Percentiles rank a stretch among this genome's conserved stretches.
Evolutionary conservation across 1,140 invertebrate species (phyloP).

Genomic region (Drosophila lowei): DNA sequence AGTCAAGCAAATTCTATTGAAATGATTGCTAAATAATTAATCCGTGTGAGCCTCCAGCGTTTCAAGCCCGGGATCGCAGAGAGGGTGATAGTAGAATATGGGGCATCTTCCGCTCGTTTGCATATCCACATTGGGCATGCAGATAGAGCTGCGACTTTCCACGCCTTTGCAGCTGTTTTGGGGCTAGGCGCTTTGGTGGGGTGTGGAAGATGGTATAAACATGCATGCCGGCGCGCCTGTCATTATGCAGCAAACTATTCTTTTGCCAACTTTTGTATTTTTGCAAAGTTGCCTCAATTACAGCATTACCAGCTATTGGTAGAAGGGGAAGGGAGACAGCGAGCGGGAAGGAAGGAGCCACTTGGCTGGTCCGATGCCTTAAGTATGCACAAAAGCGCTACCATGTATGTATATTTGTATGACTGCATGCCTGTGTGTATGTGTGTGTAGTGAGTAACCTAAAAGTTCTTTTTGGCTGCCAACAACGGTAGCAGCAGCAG

Average conservation of each 20-base stretch:
- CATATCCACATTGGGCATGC: conserved; percentile 44
- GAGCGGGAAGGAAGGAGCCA: neutral
- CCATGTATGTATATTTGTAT: conserved; percentile 2
- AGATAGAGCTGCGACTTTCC: conserved; percentile 67
- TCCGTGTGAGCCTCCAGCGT: too few relatives aligned
- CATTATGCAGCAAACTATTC: conserved; percentile 75
- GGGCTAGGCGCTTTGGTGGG: neutral
- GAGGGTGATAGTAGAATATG: too few relatives aligned
- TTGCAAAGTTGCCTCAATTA: conserved; percentile 58
- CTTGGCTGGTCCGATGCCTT: conserved; percentile 34
- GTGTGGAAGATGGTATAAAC: conserved; percentile 47
- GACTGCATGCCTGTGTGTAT: conserved; percentile 3
- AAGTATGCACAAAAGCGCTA: conserved; percentile 65
- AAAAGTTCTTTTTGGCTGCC: conserved; percentile 71
- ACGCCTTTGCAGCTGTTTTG: conserved; percentile 17
- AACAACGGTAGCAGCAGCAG: conserved; percentile 8
- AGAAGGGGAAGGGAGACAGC: neutral
- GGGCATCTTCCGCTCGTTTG: conserved; percentile 10
- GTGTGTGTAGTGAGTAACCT: conserved; percentile 59
- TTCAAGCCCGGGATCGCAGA: too few relatives aligned
- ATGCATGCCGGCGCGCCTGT: conserved; percentile 68
- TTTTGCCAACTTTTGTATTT: conserved; percentile 65
- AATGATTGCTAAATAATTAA: too few relatives aligned
- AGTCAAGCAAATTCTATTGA: too few relatives aligned
- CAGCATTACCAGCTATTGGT: conserved; percentile 26